Base-by-base conservation (phyloP, 2,888 invertebrate genomes). In the Habrosyne pyritoides region DNA sequence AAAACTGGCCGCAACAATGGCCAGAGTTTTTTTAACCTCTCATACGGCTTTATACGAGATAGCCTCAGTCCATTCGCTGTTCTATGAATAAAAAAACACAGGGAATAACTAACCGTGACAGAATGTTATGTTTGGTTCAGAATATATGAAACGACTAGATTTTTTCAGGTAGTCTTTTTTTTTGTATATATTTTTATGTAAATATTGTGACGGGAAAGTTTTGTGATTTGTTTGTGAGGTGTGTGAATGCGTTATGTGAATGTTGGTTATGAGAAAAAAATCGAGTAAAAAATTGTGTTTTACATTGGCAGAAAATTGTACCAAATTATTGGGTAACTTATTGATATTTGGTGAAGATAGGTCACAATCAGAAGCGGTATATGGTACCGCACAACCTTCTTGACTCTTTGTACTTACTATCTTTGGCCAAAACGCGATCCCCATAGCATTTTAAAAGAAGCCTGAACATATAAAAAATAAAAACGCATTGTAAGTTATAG, bases 1-100 rank as follows among this genome's bases (percentile, higher is more conserved):
- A 69, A 72, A 72, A 64, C 54, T 47, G 21, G 47, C 55, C 52
- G 63, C 60, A 68, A 75, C 67, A 70, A 69, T 64, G 61, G 53
- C n/a, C 42, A 8, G 3, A 14, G 53, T 58, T 63, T 73, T 73
- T 75, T 74, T 60, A 47, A 22, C 30, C 48, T 49, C 55, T 42
- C 57, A 30, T 56, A 51, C 52, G 50, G 60, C 52, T 46, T 54
- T 50, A 33, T 49, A 36, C 21, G 21, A 10, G 36, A 33, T 21
- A 36, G 36, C 26, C 21, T 21, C 48, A 48, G 53, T 48, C 21
- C 28, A 33, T 47, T n/a, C 48, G 28, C 28, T 42, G 46, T 47
- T 30, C 30, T 14, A 42, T 42, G 56, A 54, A 22, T 47, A 63
- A 61, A 69, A 64, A 57, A 22, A 14, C 53, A 21, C 53, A 58